Evolutionary conservation across 2,113 vertebrate genomes (phyloP), one percentile per base, ranked within the genome.

Genomic region (Camelus dromedarius): DNA sequence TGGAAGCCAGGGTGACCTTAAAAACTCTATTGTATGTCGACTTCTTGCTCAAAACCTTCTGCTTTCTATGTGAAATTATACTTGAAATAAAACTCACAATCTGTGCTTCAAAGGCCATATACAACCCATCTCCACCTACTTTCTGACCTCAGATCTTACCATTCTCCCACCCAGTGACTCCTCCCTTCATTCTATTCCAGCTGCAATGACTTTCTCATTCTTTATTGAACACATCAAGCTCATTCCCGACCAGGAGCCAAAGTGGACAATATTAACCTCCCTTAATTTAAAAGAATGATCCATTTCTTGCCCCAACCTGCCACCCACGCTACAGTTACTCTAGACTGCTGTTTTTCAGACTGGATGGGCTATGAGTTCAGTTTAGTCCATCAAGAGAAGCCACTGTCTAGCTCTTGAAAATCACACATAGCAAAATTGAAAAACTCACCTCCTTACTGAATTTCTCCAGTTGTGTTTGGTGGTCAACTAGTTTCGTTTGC

Each of bases 361-460:
- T 83, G 28, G 15, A 90, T 32, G 22, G 24, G 2, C 50, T 54
- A 26, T 24, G 75, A 46, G 91, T 72, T 64, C 22, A 9, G 16
- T 52, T 82, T 38, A 50, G 5, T 38, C 80, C 6, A 15, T 89
- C 24, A 72, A 67, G 16, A 85, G 54, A 91, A 62, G 3, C 3
- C 8, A 54, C 12, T 11, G 3, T 70, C 35, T 75, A 32, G 19
- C 20, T 72, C 62, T 54, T 86, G 42, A 64, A 91, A 91, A 81
- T 2, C 11, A 54, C 8, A 20, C 5, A 83, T 0, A 64, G 22
- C 26, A 46, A 89, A n/a, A 9, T 7, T 22, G 1, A 95, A 50
- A 93, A 97, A 84, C 98, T 98, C 97, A 99, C 99, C 99, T 99
- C 99, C 97, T 99, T 99, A 98, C 99, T 99, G 69, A 99, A 98